A percentile compares a stretch with the other conserved stretches of the same genome.
Evolutionary conservation across 2,113 vertebrate species (phyloP).

Genomic region (Ursus arctos): DNA sequence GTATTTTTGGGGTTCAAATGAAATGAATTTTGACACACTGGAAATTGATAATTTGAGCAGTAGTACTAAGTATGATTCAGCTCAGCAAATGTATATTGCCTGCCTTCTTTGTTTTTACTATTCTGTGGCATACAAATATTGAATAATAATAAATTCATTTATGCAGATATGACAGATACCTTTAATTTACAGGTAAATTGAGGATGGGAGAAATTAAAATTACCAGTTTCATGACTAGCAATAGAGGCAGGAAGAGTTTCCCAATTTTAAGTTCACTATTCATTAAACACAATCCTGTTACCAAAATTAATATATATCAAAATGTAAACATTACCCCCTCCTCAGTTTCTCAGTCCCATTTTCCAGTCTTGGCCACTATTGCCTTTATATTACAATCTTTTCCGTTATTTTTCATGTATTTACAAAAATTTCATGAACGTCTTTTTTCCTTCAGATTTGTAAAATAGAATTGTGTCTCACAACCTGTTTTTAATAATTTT

Average conservation of each 20-base stretch:
- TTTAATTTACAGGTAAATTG: constrained; percentile 10
- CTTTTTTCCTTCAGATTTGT: background rate
- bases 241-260: background rate
- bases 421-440: background rate
- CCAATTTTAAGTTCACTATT: constrained; percentile 22
- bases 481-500: background rate
- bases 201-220: constrained; percentile 2
- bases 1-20: background rate
- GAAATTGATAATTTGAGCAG: background rate
- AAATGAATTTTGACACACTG: background rate
- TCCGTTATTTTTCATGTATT: background rate
- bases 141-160: background rate
- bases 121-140: background rate
- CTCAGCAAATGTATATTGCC: background rate
- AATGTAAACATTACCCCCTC: background rate
- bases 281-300: background rate
- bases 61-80: background rate
- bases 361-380: background rate
- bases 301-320: background rate
- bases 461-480: background rate
- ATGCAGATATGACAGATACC: background rate
- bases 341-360: background rate
- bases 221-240: background rate
- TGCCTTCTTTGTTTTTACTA: background rate
- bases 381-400: background rate